Evolutionary conservation across 2,888 invertebrate species (phyloP), one percentile per base, ranked within the genome.

Genomic region (Plebejus melissa): DNA sequence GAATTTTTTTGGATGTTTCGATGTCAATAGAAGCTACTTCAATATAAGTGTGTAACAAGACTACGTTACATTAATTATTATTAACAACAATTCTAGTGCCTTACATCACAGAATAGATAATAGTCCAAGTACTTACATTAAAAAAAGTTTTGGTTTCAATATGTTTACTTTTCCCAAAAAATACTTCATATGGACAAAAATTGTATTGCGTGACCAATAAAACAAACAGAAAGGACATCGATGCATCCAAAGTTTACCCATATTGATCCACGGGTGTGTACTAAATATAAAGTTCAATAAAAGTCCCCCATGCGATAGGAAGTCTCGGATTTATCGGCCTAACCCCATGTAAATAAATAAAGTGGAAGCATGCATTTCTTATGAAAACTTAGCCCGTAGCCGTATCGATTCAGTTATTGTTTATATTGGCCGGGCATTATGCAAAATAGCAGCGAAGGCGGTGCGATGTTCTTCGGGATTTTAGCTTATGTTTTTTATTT

Each of bases 341-440:
- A 89, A 90, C 91, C 91, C 92, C 90, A 88, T 90, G 87, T 93
- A 91, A 93, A 93, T 93, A 93, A 93, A 92, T 93, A 93, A 93
- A 90, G 84, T 87, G 86, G 84, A 86, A 83, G 84, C 89, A 90
- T 93, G 90, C 93, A 93, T 93, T 90, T 88, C 88, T 91, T 92
- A 93, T 92, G 89, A 91, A 89, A 83, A 81, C 81, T 80, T 80
- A 80, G 81, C 81, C 81, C 82, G 80, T 82, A 82, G 83, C 79
- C 84, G 86, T 90, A 90, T 90, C 82, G 89, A 89, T 88, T 89
- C 58, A 6, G 41, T 58, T 75, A 75, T 75, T 75, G 69, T 41
- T 75, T 71, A 71, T 46, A 41, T 70, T 71, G 28, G 70, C 57
- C 16, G 11, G 58, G 54, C 41, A 41, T 70, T 58, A 72, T 71